Evolutionary conservation across 1,140 invertebrate genomes (phyloP).

Genomic region (Carposina sasakii): DNA sequence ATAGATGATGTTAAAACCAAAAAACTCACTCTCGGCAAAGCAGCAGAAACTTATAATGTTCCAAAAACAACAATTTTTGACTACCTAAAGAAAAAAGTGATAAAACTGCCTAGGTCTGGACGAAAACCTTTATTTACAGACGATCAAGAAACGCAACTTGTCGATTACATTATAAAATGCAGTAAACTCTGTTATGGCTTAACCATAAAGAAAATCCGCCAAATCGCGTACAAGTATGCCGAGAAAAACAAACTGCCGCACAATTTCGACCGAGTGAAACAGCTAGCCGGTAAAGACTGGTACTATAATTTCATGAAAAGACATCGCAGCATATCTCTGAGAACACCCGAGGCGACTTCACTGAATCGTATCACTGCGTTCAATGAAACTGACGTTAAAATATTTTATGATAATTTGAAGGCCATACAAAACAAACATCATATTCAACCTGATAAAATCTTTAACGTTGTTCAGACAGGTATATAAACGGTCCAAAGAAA

Average conservation of each 20-base stretch:
- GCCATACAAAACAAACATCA: conserved; percentile 22
- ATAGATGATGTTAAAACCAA: conserved; percentile 6
- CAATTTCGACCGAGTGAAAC: conserved; percentile 21
- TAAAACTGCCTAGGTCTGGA: conserved; percentile 11
- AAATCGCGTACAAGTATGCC: conserved; percentile 20
- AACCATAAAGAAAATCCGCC: conserved; percentile 25
- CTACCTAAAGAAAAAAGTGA: conserved; percentile 4
- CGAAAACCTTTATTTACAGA: conserved; percentile 13
- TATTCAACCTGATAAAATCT: conserved; percentile 27
- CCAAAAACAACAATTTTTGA: conserved; percentile 8
- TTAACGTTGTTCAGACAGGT: conserved; percentile 33
- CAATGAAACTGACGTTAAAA: conserved; percentile 33
- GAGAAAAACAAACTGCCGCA: conserved; percentile 20
- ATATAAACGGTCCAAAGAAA: conserved; percentile 26
- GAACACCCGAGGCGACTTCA: conserved; percentile 46
- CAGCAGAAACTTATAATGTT: conserved; percentile 7
- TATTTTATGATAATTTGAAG: conserved; percentile 36
- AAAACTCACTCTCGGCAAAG: conserved; percentile 6
- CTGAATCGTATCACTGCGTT: conserved; percentile 45
- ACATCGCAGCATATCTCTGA: conserved; percentile 35
- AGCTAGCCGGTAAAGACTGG: conserved; percentile 49
- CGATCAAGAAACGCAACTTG: conserved; percentile 21
- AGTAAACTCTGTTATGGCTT: conserved; percentile 26
- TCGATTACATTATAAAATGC: conserved; percentile 24
- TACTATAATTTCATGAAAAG: conserved; percentile 44